Percentiles rank a stretch among this genome's conserved stretches.
Conservation (phyloP, 2,113 vertebrate species). For the Oxyruncus cristatus region DNA sequence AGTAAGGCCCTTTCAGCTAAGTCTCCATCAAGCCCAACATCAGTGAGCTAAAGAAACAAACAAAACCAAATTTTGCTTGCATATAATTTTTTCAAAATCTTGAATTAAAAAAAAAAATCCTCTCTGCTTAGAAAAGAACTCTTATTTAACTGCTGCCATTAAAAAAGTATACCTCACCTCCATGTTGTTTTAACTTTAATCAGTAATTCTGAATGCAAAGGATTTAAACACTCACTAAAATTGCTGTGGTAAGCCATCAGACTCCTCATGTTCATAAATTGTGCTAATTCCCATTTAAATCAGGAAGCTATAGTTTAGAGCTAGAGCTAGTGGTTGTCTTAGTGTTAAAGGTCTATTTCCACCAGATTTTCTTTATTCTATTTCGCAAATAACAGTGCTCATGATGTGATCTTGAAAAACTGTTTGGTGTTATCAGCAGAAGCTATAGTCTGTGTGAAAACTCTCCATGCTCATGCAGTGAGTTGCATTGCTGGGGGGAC, state of each 20-base stretch:
- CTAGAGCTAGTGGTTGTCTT: conserved; percentile 45
- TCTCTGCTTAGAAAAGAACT: conserved; percentile 14
- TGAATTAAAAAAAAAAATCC: conserved; percentile 16
- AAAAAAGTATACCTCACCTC: conserved; percentile 36
- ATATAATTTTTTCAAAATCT: conserved; percentile 13
- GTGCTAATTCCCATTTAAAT: conserved; percentile 26
- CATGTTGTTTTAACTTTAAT: background rate
- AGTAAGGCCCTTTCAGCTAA: conserved; percentile 58
- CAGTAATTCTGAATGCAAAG: conserved; percentile 29
- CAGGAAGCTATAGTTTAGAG: conserved; percentile 35
- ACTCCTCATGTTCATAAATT: conserved; percentile 5
- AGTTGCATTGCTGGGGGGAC: background rate
- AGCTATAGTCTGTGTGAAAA: conserved; percentile 11
- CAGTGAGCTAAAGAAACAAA: conserved; percentile 61
- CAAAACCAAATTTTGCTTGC: conserved; percentile 44
- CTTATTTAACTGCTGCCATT: conserved; percentile 30
- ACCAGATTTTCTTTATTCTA: conserved; percentile 14
- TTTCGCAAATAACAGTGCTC: conserved; percentile 39
- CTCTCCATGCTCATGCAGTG: conserved; percentile 72
- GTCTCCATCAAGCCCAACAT: conserved; percentile 38
- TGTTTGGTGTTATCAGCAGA: background rate
- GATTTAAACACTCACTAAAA: conserved; percentile 34
- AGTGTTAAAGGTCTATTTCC: conserved; percentile 32
- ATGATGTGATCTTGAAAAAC: conserved; percentile 39
- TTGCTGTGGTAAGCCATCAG: conserved; percentile 34